Base-by-base conservation (phyloP, 2,113 vertebrate genomes). In the Vulpes lagopus region DNA sequence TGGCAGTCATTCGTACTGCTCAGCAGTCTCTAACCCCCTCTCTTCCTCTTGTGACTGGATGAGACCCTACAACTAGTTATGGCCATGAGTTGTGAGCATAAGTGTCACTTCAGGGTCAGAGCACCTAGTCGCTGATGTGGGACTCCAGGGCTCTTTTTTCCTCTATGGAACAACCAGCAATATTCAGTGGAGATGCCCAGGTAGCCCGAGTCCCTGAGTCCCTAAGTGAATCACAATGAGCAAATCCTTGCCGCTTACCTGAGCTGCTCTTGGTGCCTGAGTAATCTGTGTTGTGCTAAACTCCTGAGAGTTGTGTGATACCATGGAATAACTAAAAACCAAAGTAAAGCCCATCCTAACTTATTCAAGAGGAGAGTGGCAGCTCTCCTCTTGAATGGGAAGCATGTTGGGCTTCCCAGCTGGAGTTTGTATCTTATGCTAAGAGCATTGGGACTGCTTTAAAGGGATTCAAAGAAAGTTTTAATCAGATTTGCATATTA, bases 11-110 rank as follows among this genome's bases (percentile, higher is more conserved):
- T 23, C 22, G 30, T 3, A 8, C 14, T 59, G 10, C 30, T 49
- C 27, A 38, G 27, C 0, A 2, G n/a, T 20, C 22, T 43, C 23
- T 14, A 17, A 9, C 19, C 4, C 15, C 20, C 9, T 11, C 30
- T 23, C 49, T 49, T n/a, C 74, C 43, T 23, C 32, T 79, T 15
- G 2, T 17, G 10, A 7, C 11, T 43, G 9, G 38, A 59, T 49
- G 51, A 30, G 8, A n/a, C 32, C 51, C 35, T 1, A 1, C 49
- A 53, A 71, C 20, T n/a, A 20, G 69, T 7, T 20, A 43, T 3
- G 3, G 2, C 11, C 49, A n/a, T 6, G 19, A 89, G 17, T 10
- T 82, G 27, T 25, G 30, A 85, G 65, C 43, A 60, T 25, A 53
- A 71, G 62, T 83, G 43, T 55, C 69, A n/a, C 35, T 27, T 69